These are phyloP conservation scores for Troilus luridus DNA, from an alignment of 2,888 invertebrate species.

Conservation along the genomic window DNA sequence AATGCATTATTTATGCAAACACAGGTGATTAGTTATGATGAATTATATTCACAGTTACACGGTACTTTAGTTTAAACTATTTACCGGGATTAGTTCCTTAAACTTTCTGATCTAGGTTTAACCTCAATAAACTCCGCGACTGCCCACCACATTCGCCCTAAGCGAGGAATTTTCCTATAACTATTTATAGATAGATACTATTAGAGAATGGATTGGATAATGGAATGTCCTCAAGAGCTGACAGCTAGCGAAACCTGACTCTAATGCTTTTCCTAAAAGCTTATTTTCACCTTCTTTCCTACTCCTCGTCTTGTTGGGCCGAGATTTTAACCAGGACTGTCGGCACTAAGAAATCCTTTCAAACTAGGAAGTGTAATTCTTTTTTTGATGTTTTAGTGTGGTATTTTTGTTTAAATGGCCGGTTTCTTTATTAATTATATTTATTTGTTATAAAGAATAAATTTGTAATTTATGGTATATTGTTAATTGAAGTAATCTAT, in stretches of 20 bases:
- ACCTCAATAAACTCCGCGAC: neutral
- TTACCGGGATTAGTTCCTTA: too few species aligned
- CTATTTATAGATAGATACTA: neutral
- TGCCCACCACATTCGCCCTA: too few species aligned
- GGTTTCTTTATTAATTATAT: too few species aligned
- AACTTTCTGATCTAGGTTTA: neutral
- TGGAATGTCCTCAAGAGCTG: neutral
- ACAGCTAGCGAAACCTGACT: neutral
- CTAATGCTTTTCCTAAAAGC: constrained; percentile 10
- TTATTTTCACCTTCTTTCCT: neutral
- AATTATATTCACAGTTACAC: too few species aligned
- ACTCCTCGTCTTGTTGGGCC: neutral
- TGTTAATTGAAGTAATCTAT: too few species aligned
- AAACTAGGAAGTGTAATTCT: neutral
- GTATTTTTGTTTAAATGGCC: too few species aligned
- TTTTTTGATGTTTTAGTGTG: neutral
- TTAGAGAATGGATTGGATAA: neutral
- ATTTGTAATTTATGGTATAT: too few species aligned
- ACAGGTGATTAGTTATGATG: too few species aligned
- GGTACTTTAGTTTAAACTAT: too few species aligned
- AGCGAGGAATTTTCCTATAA: neutral
- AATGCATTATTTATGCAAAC: too few species aligned
- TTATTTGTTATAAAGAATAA: too few species aligned
- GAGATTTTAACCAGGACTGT: neutral
- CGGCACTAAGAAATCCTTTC: neutral